phyloP scores from a whole-genome alignment of 2,888 invertebrate genomes.

The Aradus depressus region DNA sequence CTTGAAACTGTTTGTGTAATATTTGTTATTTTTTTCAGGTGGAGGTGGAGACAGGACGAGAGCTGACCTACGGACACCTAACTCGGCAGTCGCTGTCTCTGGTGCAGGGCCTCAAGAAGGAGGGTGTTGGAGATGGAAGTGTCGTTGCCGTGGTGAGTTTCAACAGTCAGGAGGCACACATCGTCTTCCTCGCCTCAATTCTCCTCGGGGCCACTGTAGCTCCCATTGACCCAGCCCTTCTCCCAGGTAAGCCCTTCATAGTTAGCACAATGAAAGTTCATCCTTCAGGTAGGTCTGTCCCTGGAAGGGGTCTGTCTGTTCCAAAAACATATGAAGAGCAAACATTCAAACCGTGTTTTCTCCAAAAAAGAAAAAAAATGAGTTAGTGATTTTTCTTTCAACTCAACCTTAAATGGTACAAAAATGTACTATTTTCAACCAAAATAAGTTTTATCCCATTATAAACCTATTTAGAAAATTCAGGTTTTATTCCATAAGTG shows the following conservation, averaged over 20 bases:
- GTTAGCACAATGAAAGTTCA: background rate
- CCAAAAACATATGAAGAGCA: no score
- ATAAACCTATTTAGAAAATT: no score
- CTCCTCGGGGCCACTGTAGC: conserved; percentile 25
- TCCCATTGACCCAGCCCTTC: conserved; percentile 24
- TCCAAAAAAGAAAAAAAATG: no score
- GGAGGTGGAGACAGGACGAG: conserved; percentile 27
- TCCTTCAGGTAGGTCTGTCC: no score
- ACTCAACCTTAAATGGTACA: no score
- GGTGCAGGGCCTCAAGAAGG: conserved; percentile 24
- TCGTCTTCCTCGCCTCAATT: conserved; percentile 24
- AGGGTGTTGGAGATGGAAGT: conserved; percentile 17
- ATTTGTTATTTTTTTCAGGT: conserved; percentile 16
- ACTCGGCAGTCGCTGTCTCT: conserved; percentile 22
- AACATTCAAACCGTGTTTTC: no score
- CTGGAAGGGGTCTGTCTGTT: no score
- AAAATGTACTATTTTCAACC: no score
- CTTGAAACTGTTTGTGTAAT: no score
- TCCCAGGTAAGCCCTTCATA: conserved; percentile 16
- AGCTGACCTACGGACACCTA: conserved; percentile 26
- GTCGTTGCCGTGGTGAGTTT: conserved; percentile 22
- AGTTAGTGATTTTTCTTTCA: no score
- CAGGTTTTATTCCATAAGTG: no score
- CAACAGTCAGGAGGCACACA: conserved; percentile 28
- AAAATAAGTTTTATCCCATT: no score